These are phyloP conservation scores for Rhegmatorhina hoffmannsi DNA, from an alignment of 2,113 vertebrate genomes.

Conservation along the genomic window DNA sequence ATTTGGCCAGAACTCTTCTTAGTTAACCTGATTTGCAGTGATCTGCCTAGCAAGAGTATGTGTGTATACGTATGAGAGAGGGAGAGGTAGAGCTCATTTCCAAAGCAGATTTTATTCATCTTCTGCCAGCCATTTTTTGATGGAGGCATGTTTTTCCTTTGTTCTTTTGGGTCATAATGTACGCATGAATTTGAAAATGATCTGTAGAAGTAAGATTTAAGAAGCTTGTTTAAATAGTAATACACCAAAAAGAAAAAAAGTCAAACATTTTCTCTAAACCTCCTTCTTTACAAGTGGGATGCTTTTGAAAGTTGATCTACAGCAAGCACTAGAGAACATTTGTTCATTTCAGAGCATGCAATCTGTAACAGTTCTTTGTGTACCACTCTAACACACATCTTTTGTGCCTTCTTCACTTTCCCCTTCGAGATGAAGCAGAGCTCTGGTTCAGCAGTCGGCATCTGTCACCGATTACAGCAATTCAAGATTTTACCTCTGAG, in stretches of 20 bases:
- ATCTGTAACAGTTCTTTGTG: background rate
- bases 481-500: background rate
- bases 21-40: constrained; percentile 18
- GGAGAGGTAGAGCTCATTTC: constrained; percentile 46
- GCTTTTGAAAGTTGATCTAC: background rate
- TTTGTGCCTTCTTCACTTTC: background rate
- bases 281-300: constrained; percentile 9
- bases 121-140: constrained; percentile 48
- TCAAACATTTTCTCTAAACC: constrained; percentile 25
- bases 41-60: background rate
- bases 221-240: constrained; percentile 22
- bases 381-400: background rate
- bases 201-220: constrained; percentile 66
- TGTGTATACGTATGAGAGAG: background rate
- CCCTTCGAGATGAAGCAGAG: constrained; percentile 1
- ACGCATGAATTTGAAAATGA: constrained; percentile 71
- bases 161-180: constrained; percentile 50
- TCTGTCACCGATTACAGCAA: background rate
- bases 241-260: constrained; percentile 35
- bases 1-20: constrained; percentile 40
- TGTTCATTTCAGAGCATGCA: constrained; percentile 12
- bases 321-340: constrained; percentile 23
- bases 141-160: background rate
- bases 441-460: background rate
- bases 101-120: constrained; percentile 53